Base-by-base conservation (phyloP, 64 coral and sea anemone genomes). In the Orbicella faveolata region DNA sequence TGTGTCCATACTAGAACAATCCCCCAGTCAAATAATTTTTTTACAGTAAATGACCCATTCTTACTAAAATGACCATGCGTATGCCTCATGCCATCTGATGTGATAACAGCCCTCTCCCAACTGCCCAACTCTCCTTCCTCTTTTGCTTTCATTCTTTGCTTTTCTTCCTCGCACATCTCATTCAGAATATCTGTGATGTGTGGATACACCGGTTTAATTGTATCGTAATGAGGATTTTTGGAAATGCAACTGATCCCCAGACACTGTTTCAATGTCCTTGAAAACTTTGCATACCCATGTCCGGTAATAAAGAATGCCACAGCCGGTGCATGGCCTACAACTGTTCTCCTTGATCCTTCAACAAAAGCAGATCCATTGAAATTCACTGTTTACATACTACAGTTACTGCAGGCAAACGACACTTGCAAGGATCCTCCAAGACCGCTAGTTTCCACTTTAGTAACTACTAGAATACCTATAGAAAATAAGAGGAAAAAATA, bases 111-210 rank as follows among this genome's bases (percentile, higher is more conserved):
- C 30, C 6, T 30, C 30, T 74, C 17, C 74, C 35, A 76, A 44
- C 83, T 86, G 0, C 83, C 83, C 23, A 86, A 20, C 4, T 36
- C 30, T 8, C 12, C 18, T 36, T 69, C 34, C 20, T 65, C 34
- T 6, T 35, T 17, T 2, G 12, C 63, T 19, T 72, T 36, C 83
- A 86, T 86, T 0, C 34, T 44, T 13, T 33, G 2, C 23, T 86
- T 86, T 36, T 63, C 63, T 25, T 86, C 26, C 18, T 86, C 83
- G 26, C 83, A 73, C 83, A 86, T 69, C 17, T 86, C 63, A 36
- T 70, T 70, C 15, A 86, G 20, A 72, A 86, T 86, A 10, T 86
- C 83, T 15, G 13, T 21, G 5, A 86, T 6, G 1, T 86, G 33
- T 5, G 83, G 81, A 35, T 59, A 59, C 11, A 59, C 11, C 10